phyloP scores from a whole-genome alignment of 2,797 vertebrate species.

The Pangasius mekongensis region DNA sequence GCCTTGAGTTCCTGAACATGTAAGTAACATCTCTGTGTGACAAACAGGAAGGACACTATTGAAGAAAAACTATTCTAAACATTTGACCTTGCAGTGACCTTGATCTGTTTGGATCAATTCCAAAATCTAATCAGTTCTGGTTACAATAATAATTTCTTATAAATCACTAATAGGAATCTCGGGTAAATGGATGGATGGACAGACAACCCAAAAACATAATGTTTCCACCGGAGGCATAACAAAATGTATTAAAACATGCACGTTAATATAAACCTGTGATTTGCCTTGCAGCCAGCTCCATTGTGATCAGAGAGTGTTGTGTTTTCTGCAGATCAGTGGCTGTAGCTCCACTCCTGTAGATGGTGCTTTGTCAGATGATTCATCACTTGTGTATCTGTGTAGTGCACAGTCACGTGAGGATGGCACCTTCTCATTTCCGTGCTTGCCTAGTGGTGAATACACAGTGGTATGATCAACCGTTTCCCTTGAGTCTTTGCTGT shows the following conservation, averaged over 20 bases:
- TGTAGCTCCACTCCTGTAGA: constrained; percentile 86
- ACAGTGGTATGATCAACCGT: constrained; percentile 80
- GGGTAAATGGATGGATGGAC: background rate
- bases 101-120: background rate
- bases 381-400: constrained; percentile 85
- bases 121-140: background rate
- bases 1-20: background rate
- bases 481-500: background rate
- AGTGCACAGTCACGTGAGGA: constrained; percentile 89
- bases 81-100: background rate
- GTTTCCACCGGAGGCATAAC: background rate
- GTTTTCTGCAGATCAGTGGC: constrained; percentile 80
- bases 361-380: constrained; percentile 82
- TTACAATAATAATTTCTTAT: background rate
- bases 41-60: background rate
- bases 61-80: background rate
- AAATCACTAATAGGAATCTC: background rate
- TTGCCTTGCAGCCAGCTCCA: background rate
- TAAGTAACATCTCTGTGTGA: background rate
- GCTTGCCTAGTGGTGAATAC: constrained; percentile 91
- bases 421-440: constrained; percentile 88
- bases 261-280: background rate
- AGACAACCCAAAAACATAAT: background rate
- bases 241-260: background rate
- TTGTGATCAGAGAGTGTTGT: background rate